phyloP scores from a whole-genome alignment of 2,888 invertebrate genomes.

The Eristalinus sepulchralis region DNA sequence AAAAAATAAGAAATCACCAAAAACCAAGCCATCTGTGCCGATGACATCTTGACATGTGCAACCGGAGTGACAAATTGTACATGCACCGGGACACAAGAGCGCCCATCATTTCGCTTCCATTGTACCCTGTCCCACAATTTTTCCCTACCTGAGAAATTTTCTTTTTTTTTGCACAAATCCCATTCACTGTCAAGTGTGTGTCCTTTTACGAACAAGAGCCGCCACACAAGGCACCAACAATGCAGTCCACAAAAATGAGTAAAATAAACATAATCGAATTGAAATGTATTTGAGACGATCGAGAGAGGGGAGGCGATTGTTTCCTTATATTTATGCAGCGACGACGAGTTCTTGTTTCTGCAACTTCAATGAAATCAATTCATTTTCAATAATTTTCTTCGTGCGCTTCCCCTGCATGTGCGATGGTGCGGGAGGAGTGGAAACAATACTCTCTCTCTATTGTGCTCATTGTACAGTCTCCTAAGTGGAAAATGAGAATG shows the following conservation, averaged over 20 bases:
- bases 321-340: slow-evolving; percentile 59
- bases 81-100: background rate
- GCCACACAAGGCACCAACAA: slow-evolving; percentile 12
- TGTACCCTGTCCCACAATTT: slow-evolving; percentile 3
- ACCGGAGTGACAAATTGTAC: slow-evolving; percentile 46
- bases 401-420: slow-evolving; percentile 29
- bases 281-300: slow-evolving; percentile 17
- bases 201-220: slow-evolving; percentile 49
- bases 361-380: slow-evolving; percentile 58
- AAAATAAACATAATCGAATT: slow-evolving; percentile 59
- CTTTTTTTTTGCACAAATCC: slow-evolving; percentile 43
- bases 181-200: slow-evolving; percentile 64
- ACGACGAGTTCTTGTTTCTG: slow-evolving; percentile 20
- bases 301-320: background rate
- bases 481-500: slow-evolving; percentile 70
- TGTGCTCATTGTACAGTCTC: slow-evolving; percentile 52
- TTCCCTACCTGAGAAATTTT: slow-evolving; percentile 45
- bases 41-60: slow-evolving; percentile 49
- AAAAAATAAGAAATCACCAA: background rate
- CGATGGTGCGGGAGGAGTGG: background rate
- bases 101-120: background rate
- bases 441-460: background rate
- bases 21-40: background rate
- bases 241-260: slow-evolving; percentile 18
- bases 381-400: slow-evolving; percentile 64